Base-by-base conservation (phyloP, 2,888 invertebrate species). In the Hydriomena furcata region DNA sequence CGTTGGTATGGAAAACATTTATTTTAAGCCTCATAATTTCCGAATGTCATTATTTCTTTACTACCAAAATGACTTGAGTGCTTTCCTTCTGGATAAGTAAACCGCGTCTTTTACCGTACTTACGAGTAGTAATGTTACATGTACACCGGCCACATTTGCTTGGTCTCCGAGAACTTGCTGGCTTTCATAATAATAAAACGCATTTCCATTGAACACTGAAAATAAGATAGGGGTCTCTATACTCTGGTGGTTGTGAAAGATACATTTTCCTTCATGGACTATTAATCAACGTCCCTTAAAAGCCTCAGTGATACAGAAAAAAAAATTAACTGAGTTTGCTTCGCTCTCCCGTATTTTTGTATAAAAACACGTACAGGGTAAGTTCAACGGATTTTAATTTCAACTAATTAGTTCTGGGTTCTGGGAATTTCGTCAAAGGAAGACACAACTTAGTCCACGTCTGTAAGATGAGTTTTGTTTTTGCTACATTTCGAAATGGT, bases 201-300 rank as follows among this genome's bases (percentile, higher is more conserved):
- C 12, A 46, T 35, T 55, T 46, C 47, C 23, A 52, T 40, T 60
- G 52, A 13, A 44, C 11, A 1, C 6, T 27, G 52, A 51, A 56
- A 57, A 46, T 54, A 60, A 42, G 45, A 24, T 47, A 64, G 24
- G 60, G 74, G 13, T 61, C 68, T 35, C 21, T 8, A 25, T 63
- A 61, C 7, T 45, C 43, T 69, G 71, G 77, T 46, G 34, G 31
- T 30, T 52, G 54, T 58, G 61, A 65, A 73, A 80, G 76, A 81
- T 76, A 81, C 77, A 76, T 77, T 73, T 71, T 71, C 72, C 71
- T 69, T 73, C 70, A 66, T 60, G 66, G 73, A 76, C 82, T 79
- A 85, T 85, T 84, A 84, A 85, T 85, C 84, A 84, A 75, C 71
- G 81, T 78, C 77, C 71, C 73, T 79, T 79, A 82, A 84, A 84